Evolutionary conservation across 30 jellyfish, hydroid and myxozoan species (phyloP).

Genomic region (Mastigias papua): DNA sequence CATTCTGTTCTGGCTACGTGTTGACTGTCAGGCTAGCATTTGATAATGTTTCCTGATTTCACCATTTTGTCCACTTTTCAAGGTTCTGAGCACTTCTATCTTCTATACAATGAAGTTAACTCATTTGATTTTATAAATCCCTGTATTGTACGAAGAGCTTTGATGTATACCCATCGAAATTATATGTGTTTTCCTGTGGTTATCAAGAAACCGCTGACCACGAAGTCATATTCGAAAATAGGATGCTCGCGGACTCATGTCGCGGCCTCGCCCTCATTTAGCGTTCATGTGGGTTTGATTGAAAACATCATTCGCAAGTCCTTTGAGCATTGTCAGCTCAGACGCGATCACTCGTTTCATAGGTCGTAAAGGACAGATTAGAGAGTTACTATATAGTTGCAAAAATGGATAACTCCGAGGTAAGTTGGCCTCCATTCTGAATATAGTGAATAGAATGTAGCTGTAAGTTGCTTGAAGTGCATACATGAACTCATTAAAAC

Average conservation of each 20-base stretch:
- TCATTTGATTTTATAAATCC: too few relatives aligned
- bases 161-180: too few relatives aligned
- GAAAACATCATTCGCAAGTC: conserved; percentile 5
- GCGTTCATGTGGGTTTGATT: conserved; percentile 56
- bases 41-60: too few relatives aligned
- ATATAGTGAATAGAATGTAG: too few relatives aligned
- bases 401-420: conserved; percentile 33
- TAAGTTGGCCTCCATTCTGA: background rate
- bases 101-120: too few relatives aligned
- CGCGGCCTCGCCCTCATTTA: conserved; percentile 63
- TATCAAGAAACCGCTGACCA: conserved; percentile 19
- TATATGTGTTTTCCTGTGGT: background rate
- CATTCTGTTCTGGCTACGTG: too few relatives aligned
- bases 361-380: background rate
- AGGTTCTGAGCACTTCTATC: too few relatives aligned
- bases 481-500: too few relatives aligned
- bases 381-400: background rate
- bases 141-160: background rate
- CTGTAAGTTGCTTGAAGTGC: too few relatives aligned
- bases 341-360: background rate
- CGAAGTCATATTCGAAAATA: too few relatives aligned
- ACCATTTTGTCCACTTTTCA: too few relatives aligned
- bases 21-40: too few relatives aligned
- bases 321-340: background rate
- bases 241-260: conserved; percentile 33